These are phyloP conservation scores for Bradysia coprophila DNA, from an alignment of 1,140 invertebrate species.

Conservation along the genomic window DNA sequence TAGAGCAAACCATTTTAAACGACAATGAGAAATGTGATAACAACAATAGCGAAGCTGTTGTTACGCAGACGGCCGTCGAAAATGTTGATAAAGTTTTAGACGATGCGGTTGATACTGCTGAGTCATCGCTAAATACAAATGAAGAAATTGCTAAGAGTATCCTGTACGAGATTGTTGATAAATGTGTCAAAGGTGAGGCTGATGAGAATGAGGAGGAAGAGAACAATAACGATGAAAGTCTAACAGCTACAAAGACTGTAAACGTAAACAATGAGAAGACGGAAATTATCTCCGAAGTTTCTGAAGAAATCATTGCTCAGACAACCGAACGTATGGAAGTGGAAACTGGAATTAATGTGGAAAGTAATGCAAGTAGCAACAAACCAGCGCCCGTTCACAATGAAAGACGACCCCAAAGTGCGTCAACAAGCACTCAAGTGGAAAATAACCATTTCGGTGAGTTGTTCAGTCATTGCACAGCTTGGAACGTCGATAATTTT, in stretches of 20 bases:
- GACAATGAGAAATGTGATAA: background rate
- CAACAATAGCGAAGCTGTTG: background rate
- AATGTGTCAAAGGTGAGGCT: slow-evolving; percentile 2
- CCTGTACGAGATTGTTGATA: slow-evolving; percentile 3
- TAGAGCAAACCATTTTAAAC: background rate
- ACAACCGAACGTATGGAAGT: background rate
- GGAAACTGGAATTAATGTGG: background rate
- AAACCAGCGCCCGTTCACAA: too few relatives aligned
- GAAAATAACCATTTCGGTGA: slow-evolving; percentile 65
- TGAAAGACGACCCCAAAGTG: slow-evolving; percentile 47
- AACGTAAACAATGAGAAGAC: slow-evolving; percentile 10
- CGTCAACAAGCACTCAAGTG: slow-evolving; percentile 52
- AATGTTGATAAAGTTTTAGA: slow-evolving; percentile 3
- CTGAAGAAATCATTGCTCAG: too few relatives aligned
- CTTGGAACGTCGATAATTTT: background rate
- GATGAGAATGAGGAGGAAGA: background rate
- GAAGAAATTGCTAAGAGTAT: slow-evolving; percentile 1
- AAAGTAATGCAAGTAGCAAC: slow-evolving; percentile 10
- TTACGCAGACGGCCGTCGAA: background rate
- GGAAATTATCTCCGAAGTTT: slow-evolving; percentile 14
- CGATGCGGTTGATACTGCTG: background rate
- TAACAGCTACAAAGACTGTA: background rate
- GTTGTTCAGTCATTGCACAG: slow-evolving; percentile 7
- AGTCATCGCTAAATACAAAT: background rate
- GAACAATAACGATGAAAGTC: slow-evolving; percentile 1